Base-by-base conservation (phyloP, 2,888 invertebrate genomes). In the Nemapogon koenigi region DNA sequence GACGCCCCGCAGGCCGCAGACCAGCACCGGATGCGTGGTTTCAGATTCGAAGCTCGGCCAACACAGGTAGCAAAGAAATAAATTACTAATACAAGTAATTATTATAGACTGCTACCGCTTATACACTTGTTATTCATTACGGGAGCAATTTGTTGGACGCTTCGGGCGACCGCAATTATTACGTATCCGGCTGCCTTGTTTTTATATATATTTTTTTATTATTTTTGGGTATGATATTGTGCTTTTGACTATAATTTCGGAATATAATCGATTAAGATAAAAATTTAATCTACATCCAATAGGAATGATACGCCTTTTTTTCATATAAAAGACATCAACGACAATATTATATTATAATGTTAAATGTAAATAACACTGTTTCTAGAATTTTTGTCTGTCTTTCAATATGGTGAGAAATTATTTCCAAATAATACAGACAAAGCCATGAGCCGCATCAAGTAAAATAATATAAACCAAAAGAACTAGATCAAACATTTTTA, bases 41-140 rank as follows among this genome's bases (percentile, higher is more conserved):
- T 25, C 28, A n/a, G 4, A n/a, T 60, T 55, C 53, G 56, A 58
- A 28, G 6, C 3, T 29, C 32, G 32, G 32, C 26, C 59, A 69
- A 70, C 60, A 68, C 70, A 64, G 69, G 73, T 72, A 73, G 72
- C 70, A 47, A 50, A 56, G 52, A 65, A 28, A 59, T 62, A 60
- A 62, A 72, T 69, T 65, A 70, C 60, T 61, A 61, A 69, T 66
- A 60, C 57, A 46, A 51, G 56, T 64, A 64, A 72, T 68, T 65
- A 59, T 59, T 48, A 45, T 58, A 49, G 45, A 54, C 52, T 48
- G 54, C 62, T 51, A 47, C 49, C 47, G 50, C 52, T 48, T 46
- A 46, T 45, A 49, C 41, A 37, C 29, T 46, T 46, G 50, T 49
- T 25, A 51, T 49, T 50, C 50, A 33, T 33, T 33, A 33, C 18